phyloP scores from a whole-genome alignment of 1,140 invertebrate species.

The Cepaea nemoralis region DNA sequence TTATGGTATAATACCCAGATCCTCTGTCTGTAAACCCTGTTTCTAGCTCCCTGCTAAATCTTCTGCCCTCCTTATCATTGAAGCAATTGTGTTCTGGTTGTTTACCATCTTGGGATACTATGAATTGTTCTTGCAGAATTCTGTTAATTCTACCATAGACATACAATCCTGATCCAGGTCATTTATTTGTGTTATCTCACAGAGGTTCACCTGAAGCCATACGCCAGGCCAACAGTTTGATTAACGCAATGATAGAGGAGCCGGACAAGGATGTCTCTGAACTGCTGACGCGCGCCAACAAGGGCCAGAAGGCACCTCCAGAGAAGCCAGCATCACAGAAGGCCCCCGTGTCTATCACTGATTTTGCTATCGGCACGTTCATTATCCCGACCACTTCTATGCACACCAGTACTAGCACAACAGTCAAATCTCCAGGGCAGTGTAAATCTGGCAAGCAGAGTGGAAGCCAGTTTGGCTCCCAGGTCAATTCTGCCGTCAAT shows the following conservation, averaged over 20 bases:
- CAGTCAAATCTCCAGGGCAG: constrained; percentile 19
- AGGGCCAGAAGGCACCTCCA: constrained; percentile 65
- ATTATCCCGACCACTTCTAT: constrained; percentile 42
- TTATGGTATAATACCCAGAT: no score
- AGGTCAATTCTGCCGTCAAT: constrained; percentile 65
- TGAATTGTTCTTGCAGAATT: no score
- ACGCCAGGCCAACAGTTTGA: constrained; percentile 88
- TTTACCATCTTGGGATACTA: no score
- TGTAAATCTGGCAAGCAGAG: constrained; percentile 20
- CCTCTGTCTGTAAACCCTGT: no score
- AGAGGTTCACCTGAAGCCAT: constrained; percentile 91
- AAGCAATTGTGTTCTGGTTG: no score
- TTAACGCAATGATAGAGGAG: constrained; percentile 89
- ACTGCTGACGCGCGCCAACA: constrained; percentile 76
- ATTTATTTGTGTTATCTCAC: constrained; percentile 27
- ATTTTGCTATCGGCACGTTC: constrained; percentile 50
- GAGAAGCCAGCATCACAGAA: constrained; percentile 41
- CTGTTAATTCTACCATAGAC: no score
- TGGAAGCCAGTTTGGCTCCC: constrained; percentile 1
- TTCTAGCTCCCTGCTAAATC: no score
- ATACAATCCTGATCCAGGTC: no score
- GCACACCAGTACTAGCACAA: constrained; percentile 57
- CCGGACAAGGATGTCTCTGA: constrained; percentile 91
- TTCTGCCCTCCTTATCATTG: no score
- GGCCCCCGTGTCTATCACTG: constrained; percentile 38